phyloP scores from a whole-genome alignment of 92 coral and sea anemone genomes.

The Porites evermanni region DNA sequence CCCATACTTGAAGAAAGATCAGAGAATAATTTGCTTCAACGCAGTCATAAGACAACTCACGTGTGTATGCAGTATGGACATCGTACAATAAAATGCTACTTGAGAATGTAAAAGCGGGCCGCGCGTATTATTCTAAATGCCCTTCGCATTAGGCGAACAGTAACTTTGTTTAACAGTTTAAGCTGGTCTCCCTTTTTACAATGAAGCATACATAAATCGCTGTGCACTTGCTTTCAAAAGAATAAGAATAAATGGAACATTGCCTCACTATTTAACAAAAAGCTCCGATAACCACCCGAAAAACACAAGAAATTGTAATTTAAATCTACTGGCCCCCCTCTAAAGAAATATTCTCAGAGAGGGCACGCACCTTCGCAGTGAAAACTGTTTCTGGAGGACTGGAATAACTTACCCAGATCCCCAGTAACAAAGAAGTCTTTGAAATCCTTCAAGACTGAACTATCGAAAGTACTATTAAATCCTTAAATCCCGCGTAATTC shows the following conservation, averaged over 20 bases:
- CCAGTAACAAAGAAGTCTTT: not conserved
- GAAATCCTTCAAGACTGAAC: slow-evolving; percentile 4
- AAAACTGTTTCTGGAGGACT: slow-evolving; percentile 26
- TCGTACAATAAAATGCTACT: slow-evolving; percentile 19
- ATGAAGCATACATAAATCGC: slow-evolving; percentile 37
- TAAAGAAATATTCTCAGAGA: too few relatives aligned
- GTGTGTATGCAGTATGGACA: slow-evolving; percentile 24
- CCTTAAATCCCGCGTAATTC: too few relatives aligned
- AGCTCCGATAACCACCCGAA: too few relatives aligned
- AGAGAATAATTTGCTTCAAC: not conserved
- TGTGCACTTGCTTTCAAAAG: slow-evolving; percentile 32
- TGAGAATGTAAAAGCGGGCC: slow-evolving; percentile 11
- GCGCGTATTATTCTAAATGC: slow-evolving; percentile 30
- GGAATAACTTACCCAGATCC: slow-evolving; percentile 7
- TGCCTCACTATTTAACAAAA: not conserved
- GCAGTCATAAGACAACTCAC: slow-evolving; percentile 32
- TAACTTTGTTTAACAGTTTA: slow-evolving; percentile 30
- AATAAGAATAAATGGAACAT: not conserved
- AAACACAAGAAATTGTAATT: too few relatives aligned
- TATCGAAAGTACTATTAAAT: not conserved
- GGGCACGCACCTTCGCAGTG: not conserved
- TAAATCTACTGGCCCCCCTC: too few relatives aligned
- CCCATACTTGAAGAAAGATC: too few relatives aligned
- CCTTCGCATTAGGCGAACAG: slow-evolving; percentile 15
- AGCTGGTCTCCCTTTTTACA: slow-evolving; percentile 46